Evolutionary conservation across 2,888 invertebrate species (phyloP).

Genomic region (Cabera pusaria): DNA sequence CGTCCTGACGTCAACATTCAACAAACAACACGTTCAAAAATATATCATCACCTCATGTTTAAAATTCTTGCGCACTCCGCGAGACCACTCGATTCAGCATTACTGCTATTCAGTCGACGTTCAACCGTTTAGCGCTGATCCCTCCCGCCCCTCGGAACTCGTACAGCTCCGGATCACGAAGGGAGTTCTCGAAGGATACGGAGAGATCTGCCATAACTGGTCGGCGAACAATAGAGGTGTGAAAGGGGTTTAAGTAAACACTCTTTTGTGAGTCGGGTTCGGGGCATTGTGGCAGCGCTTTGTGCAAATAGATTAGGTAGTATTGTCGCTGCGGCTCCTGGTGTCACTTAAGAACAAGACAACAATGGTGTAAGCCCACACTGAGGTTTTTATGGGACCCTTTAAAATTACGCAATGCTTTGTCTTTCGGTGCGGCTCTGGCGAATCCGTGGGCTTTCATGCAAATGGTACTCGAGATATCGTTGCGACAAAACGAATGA

Average conservation of each 20-base stretch:
- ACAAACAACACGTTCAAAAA: conserved; percentile 39
- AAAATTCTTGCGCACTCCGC: conserved; percentile 61
- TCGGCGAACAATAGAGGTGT: conserved; percentile 71
- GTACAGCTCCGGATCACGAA: conserved; percentile 22
- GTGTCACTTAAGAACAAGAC: conserved; percentile 40
- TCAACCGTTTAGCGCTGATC: conserved; percentile 42
- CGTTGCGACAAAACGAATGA: too few species aligned
- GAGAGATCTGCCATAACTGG: conserved; percentile 49
- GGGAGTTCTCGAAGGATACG: conserved; percentile 35
- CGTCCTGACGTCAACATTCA: conserved; percentile 25
- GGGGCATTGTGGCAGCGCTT: conserved; percentile 66
- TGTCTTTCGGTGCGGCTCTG: conserved; percentile 18
- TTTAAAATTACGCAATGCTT: conserved; percentile 26
- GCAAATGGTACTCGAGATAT: too few species aligned
- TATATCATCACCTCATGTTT: conserved; percentile 54
- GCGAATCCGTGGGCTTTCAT: conserved; percentile 7
- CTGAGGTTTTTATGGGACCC: conserved; percentile 31
- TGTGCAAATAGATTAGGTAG: conserved; percentile 76
- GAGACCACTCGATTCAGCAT: conserved; percentile 64
- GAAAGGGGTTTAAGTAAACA: conserved; percentile 81
- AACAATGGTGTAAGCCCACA: conserved; percentile 35
- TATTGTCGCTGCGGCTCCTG: conserved; percentile 56
- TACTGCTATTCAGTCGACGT: conserved; percentile 57
- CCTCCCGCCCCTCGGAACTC: conserved; percentile 32
- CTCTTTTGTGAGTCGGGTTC: conserved; percentile 72